Evolutionary conservation across 2,113 vertebrate species (phyloP).

Genomic region (Varanus komodoensis): DNA sequence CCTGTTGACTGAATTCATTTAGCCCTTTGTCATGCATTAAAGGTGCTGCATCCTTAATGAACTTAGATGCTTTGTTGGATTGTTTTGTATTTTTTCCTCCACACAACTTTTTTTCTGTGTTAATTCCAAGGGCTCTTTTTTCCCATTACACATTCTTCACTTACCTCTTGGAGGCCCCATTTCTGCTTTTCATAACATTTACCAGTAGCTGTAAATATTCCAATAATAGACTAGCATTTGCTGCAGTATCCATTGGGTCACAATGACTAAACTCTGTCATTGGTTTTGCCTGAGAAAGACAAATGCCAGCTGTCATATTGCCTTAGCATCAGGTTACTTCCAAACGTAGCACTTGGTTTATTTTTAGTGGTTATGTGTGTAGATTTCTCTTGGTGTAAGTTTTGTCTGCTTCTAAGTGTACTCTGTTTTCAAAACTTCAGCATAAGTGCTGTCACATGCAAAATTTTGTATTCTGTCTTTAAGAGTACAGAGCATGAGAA

Average conservation of each 20-base stretch:
- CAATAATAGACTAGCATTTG: conserved; percentile 35
- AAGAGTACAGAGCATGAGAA: conserved; percentile 15
- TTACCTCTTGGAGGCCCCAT: fast-evolving
- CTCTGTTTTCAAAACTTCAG: not conserved
- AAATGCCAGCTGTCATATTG: conserved; percentile 55
- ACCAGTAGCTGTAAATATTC: conserved; percentile 21
- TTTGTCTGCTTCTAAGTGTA: not conserved
- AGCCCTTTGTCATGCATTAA: not conserved
- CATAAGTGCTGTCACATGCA: conserved; percentile 19
- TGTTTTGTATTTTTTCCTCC: not conserved
- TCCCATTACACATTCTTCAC: not conserved
- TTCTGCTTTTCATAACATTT: not conserved
- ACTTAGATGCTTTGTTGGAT: not conserved
- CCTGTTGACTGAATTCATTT: not conserved
- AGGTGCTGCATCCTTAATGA: not conserved
- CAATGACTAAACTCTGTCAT: conserved; percentile 24
- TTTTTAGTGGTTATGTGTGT: conserved; percentile 41
- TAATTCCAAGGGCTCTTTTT: fast-evolving
- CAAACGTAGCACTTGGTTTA: conserved; percentile 29
- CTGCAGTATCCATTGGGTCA: not conserved
- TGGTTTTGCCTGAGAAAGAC: conserved; percentile 52
- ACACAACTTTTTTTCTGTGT: not conserved
- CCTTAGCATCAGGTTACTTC: conserved; percentile 50
- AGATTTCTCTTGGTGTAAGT: not conserved
- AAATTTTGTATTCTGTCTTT: not conserved